Evolutionary conservation across 2,888 invertebrate genomes (phyloP), one percentile per base, ranked within the genome.

Genomic region (Camponotus fellah): DNA sequence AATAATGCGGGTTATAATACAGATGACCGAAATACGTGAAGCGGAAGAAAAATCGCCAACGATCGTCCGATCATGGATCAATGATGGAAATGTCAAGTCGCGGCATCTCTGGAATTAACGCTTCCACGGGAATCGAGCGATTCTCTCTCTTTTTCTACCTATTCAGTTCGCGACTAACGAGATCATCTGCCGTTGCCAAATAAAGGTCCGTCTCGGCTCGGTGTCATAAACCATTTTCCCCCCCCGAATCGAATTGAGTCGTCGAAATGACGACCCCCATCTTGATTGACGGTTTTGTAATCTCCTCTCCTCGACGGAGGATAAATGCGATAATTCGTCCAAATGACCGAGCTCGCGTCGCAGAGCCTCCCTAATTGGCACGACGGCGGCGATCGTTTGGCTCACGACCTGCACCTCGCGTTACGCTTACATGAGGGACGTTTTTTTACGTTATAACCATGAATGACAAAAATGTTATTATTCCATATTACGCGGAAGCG

Each of bases 221-320:
- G 60, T 72, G 85, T 89, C 90, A 86, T 89, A 87, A 89, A 89
- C 64, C 72, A 71, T 66, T 71, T 56, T n/a, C 26, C 8, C 34
- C 14, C 1, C 53, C 26, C 60, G 46, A 64, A 53, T 74, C 84
- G 86, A 86, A 89, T 89, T 89, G 88, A 89, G 88, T 82, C 82
- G 86, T 89, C 88, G 74, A 64, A 46, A 56, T 53, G 56, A 58
- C 83, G 80, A 62, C 66, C 74, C 76, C 79, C 88, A 80, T 34
- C 69, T 66, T 77, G 85, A 87, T 86, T 89, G 89, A 89, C 89
- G 77, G 85, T 86, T 71, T 60, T 37, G 68, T 46, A 79, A 79
- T 69, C 69, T 69, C 46, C 34, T 34, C 77, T 53, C 21, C n/a
- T 32, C 69, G 79, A 17, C n/a, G 69, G 53, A 43, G 56, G 17